Conservation (phyloP, 2,888 invertebrate genomes). For the Dilophus febrilis region DNA sequence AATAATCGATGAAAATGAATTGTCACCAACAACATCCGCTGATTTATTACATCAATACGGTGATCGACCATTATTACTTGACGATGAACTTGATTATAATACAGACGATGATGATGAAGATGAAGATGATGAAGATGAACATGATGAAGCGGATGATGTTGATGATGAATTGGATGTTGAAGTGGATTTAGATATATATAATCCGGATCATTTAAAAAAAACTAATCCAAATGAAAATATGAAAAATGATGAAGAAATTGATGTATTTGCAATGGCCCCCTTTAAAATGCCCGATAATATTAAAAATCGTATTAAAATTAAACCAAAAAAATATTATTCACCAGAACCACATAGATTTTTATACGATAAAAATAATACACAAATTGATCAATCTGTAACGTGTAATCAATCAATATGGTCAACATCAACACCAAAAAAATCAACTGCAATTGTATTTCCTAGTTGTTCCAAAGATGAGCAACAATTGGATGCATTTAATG, state of each 20-base stretch:
- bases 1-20: conserved; percentile 33
- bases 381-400: background rate
- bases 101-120: conserved; percentile 22
- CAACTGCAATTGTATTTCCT: background rate
- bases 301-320: conserved; percentile 11
- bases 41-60: conserved; percentile 61
- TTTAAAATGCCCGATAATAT: conserved; percentile 32
- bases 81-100: conserved; percentile 58
- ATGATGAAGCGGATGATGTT: conserved; percentile 11
- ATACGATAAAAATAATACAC: background rate
- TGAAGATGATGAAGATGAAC: conserved; percentile 13
- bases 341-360: too few relatives aligned
- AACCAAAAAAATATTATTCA: background rate
- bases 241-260: conserved; percentile 24
- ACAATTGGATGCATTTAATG: conserved; percentile 25
- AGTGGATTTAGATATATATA: conserved; percentile 3
- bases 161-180: conserved; percentile 18
- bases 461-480: conserved; percentile 8
- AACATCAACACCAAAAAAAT: conserved; percentile 25
- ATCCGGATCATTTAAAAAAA: too few relatives aligned
- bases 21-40: conserved; percentile 28
- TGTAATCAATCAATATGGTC: conserved; percentile 16
- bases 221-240: too few relatives aligned
- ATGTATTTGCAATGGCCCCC: conserved; percentile 55
- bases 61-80: conserved; percentile 53